These are phyloP conservation scores for Deladenus siricidicola DNA, from an alignment of 2,888 invertebrate species.

Conservation along the genomic window DNA sequence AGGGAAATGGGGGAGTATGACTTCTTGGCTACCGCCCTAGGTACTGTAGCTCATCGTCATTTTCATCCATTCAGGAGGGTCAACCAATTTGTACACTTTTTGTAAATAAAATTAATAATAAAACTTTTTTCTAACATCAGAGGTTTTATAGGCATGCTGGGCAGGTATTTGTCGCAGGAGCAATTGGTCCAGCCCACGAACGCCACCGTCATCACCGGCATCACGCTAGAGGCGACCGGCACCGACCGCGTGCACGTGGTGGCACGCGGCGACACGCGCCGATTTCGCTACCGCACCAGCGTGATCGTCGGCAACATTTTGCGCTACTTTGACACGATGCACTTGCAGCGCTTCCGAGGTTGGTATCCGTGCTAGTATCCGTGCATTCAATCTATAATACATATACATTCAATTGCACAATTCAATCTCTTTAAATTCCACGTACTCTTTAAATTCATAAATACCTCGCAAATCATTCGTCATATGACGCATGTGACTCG, in stretches of 20 bases:
- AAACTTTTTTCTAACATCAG: not conserved
- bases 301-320: slow-evolving; percentile 52
- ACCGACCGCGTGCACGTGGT: slow-evolving; percentile 47
- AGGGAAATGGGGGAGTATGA: no score
- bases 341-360: slow-evolving; percentile 49
- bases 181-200: slow-evolving; percentile 52
- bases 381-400: not conserved
- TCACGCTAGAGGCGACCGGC: slow-evolving; percentile 33
- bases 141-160: slow-evolving; percentile 30
- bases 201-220: slow-evolving; percentile 50
- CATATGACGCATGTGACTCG: no score
- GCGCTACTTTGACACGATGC: slow-evolving; percentile 52
- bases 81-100: no score
- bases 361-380: not conserved
- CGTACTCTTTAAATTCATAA: no score
- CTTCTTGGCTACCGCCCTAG: no score
- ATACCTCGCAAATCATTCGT: not conserved
- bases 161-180: slow-evolving; percentile 43
- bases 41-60: not conserved
- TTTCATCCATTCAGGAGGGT: not conserved
- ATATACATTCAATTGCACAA: no score
- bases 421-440: no score
- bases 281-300: slow-evolving; percentile 48
- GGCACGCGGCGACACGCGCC: slow-evolving; percentile 49
- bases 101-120: no score